A percentile compares a stretch with the other conserved stretches of the same genome.
These are phyloP conservation scores for Drosophila lutescens DNA, from an alignment of 2,888 invertebrate genomes.

Conservation along the genomic window DNA sequence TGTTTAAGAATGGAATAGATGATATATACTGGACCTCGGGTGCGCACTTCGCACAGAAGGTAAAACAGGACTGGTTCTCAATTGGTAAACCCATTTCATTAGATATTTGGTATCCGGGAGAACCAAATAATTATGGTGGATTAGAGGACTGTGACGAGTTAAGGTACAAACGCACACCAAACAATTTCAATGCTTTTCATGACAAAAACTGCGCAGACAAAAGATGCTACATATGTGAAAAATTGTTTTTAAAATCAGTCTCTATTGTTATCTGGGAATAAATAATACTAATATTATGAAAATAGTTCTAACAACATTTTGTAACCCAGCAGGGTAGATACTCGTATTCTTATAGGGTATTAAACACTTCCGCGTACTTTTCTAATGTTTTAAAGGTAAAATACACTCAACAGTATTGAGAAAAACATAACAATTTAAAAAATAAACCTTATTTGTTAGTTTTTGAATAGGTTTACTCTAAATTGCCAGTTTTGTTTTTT, in stretches of 20 bases:
- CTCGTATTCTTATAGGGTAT: too few species aligned
- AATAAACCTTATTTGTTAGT: too few species aligned
- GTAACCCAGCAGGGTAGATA: too few species aligned
- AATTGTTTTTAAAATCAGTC: constrained; percentile 1
- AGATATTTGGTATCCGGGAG: not conserved
- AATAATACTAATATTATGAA: too few species aligned
- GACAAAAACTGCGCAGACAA: not conserved
- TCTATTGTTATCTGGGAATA: constrained; percentile 5
- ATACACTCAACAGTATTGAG: too few species aligned
- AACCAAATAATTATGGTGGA: not conserved
- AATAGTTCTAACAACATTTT: too few species aligned
- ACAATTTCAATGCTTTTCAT: not conserved
- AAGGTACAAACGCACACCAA: not conserved
- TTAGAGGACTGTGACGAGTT: not conserved
- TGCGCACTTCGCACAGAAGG: not conserved
- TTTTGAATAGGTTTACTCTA: too few species aligned
- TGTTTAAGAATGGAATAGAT: not conserved
- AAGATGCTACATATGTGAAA: constrained; percentile 13
- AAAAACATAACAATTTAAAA: too few species aligned
- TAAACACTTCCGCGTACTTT: too few species aligned
- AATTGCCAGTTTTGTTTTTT: too few species aligned
- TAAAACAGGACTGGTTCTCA: constrained; percentile 5
- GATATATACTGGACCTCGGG: constrained; percentile 3
- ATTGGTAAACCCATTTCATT: not conserved
- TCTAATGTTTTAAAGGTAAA: too few species aligned